phyloP scores from a whole-genome alignment of 2,797 vertebrate species.

The Steatocranus sp. region DNA sequence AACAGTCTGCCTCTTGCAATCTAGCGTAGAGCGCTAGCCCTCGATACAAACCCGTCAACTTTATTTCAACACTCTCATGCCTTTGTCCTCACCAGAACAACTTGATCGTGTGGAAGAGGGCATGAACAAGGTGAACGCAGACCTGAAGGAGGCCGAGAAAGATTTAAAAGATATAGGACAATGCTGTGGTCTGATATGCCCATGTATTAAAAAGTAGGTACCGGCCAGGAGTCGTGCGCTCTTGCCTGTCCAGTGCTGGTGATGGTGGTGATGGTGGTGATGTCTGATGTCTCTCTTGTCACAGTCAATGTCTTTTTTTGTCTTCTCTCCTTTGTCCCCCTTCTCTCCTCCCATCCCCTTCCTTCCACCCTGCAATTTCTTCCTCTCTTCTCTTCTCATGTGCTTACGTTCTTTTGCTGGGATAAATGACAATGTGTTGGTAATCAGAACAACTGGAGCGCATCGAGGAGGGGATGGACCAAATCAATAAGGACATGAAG shows the following conservation, averaged over 20 bases:
- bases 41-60: conserved; percentile 44
- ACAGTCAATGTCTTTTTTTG: conserved; percentile 96
- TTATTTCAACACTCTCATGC: conserved; percentile 96
- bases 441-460: conserved; percentile 99
- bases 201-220: conserved; percentile 99
- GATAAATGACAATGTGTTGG: conserved; percentile 93
- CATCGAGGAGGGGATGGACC: conserved; percentile 99
- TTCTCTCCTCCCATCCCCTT: conserved; percentile 26
- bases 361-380: conserved; percentile 13
- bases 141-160: conserved; percentile 99
- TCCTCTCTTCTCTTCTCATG: conserved; percentile 80
- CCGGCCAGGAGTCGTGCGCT: conserved; percentile 82
- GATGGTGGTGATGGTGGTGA: conserved; percentile 73
- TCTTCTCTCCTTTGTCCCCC: conserved; percentile 77
- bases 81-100: conserved; percentile 99
- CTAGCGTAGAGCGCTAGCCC: conserved; percentile 44
- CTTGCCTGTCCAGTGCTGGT: conserved; percentile 85
- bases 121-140: conserved; percentile 99
- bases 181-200: conserved; percentile 99
- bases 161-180: conserved; percentile 99
- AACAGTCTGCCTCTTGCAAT: conserved; percentile 25
- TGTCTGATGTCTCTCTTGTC: conserved; percentile 86
- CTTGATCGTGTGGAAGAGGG: conserved; percentile 99
- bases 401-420: conserved; percentile 93
- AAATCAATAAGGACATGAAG: conserved; percentile 99